A percentile compares a stretch with the other conserved stretches of the same genome.
Conservation (phyloP, 2,888 invertebrate genomes). For the Rhogogaster chlorosoma region DNA sequence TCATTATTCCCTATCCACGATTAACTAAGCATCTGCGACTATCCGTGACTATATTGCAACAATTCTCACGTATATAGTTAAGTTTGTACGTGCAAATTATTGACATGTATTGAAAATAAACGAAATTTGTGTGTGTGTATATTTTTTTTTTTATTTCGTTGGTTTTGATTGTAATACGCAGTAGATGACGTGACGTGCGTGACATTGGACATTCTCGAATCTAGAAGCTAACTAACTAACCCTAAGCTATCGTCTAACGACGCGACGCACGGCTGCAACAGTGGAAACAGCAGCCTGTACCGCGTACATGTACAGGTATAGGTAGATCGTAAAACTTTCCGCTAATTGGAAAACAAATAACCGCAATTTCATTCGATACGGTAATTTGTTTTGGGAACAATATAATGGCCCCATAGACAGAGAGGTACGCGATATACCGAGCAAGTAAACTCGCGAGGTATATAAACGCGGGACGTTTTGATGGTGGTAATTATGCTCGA, state of each 20-base stretch:
- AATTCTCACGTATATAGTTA: not conserved
- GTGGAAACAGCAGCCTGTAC: not conserved
- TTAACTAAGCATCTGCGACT: not conserved
- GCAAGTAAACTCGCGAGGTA: not conserved
- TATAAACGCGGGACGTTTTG: slow-evolving; percentile 18
- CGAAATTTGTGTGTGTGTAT: not conserved
- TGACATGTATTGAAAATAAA: no score
- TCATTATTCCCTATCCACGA: not conserved
- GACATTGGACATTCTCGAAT: slow-evolving; percentile 32
- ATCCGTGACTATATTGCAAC: no score
- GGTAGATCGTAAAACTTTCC: slow-evolving; percentile 41
- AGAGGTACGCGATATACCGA: not conserved
- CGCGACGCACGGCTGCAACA: not conserved
- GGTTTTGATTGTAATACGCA: not conserved
- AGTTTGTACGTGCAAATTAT: not conserved
- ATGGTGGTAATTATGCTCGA: slow-evolving; percentile 11
- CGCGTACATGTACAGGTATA: not conserved
- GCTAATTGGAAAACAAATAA: slow-evolving; percentile 44
- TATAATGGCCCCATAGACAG: slow-evolving; percentile 8
- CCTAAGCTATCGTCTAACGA: not conserved
- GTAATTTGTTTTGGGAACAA: slow-evolving; percentile 35
- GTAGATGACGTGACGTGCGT: not conserved
- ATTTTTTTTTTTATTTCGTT: no score
- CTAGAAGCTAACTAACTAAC: not conserved
- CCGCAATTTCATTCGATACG: slow-evolving; percentile 38